A percentile compares a stretch with the other conserved stretches of the same genome.
Conservation (phyloP, 2,113 vertebrate species). For the Falco punctatus region DNA sequence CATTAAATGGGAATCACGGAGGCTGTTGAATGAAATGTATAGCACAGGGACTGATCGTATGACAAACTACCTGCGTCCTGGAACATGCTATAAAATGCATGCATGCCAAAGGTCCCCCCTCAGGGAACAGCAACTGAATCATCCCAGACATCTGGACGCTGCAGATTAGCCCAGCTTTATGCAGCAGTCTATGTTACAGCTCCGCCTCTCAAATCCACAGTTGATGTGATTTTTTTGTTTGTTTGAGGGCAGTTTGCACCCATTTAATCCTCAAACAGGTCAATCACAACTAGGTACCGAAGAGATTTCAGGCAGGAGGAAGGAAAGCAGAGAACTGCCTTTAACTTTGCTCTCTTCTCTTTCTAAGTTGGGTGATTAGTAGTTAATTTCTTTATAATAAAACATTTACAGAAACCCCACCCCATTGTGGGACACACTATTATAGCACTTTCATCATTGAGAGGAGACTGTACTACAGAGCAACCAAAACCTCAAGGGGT, state of each 20-base stretch:
- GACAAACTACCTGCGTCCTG: background rate
- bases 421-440: background rate
- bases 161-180: background rate
- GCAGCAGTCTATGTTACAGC: background rate
- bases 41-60: background rate
- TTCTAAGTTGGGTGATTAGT: background rate
- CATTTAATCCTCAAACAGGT: background rate
- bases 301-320: background rate
- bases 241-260: background rate
- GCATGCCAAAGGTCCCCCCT: background rate
- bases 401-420: conserved; percentile 1
- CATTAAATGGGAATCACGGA: background rate
- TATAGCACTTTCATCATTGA: conserved; percentile 18
- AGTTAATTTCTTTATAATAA: conserved; percentile 34
- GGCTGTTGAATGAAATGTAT: background rate
- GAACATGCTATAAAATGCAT: background rate
- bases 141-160: background rate
- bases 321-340: background rate
- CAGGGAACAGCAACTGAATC: background rate
- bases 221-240: background rate
- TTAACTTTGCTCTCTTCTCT: background rate
- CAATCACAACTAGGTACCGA: background rate
- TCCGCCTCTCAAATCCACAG: background rate
- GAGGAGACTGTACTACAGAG: conserved; percentile 1
- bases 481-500: conserved; percentile 14